Conservation (phyloP, 2,797 vertebrate genomes). For the Protonibea diacanthus region DNA sequence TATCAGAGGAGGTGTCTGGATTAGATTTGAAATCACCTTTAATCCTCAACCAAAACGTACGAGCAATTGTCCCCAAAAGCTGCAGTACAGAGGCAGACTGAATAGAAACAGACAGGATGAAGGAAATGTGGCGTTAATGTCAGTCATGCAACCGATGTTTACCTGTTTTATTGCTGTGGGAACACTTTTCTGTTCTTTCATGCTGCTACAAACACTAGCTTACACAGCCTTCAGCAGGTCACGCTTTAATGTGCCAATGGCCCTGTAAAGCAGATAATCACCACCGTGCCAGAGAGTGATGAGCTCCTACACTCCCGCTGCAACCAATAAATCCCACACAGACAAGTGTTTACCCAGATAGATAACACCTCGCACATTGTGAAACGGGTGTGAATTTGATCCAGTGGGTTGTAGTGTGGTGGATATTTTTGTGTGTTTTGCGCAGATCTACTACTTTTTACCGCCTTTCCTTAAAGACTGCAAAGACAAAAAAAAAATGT, state of each 20-base stretch:
- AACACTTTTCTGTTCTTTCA: conserved; percentile 60
- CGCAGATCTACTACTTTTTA: conserved; percentile 24
- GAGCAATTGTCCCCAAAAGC: conserved; percentile 15
- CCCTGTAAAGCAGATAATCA: conserved; percentile 77
- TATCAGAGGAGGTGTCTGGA: conserved; percentile 4
- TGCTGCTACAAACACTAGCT: conserved; percentile 57
- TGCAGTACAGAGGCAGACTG: background rate
- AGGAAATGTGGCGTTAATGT: conserved; percentile 38
- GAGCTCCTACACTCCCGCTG: conserved; percentile 67
- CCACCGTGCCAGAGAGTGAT: conserved; percentile 63
- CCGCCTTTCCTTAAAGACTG: conserved; percentile 22
- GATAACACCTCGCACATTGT: conserved; percentile 62
- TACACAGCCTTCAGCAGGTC: conserved; percentile 56
- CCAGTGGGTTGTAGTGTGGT: conserved; percentile 9
- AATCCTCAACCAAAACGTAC: conserved; percentile 9
- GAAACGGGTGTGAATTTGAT: conserved; percentile 54
- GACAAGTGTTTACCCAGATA: conserved; percentile 69
- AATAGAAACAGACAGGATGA: conserved; percentile 18
- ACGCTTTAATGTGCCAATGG: conserved; percentile 71
- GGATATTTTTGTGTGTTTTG: conserved; percentile 6
- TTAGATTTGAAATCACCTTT: conserved; percentile 3
- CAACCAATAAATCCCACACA: conserved; percentile 75
- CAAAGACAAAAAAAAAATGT: conserved; percentile 17
- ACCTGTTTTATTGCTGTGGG: conserved; percentile 67
- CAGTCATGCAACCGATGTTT: conserved; percentile 60